These are phyloP conservation scores for Acanthurus tractus DNA, from an alignment of 2,797 vertebrate genomes.

Conservation along the genomic window DNA sequence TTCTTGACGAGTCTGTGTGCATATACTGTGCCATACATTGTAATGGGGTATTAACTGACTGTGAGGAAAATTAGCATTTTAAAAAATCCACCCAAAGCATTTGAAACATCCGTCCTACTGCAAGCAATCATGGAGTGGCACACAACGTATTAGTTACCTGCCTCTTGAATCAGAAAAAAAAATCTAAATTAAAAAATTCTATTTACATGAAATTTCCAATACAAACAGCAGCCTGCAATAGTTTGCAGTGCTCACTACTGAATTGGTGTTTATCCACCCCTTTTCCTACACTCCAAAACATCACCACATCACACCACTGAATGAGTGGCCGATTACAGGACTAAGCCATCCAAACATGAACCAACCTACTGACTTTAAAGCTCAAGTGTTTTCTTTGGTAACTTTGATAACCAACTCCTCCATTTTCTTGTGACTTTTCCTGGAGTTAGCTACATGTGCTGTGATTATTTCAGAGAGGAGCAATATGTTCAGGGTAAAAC, in stretches of 20 bases:
- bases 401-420: not conserved
- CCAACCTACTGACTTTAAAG: conserved; percentile 2
- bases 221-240: conserved; percentile 7
- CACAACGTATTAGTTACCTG: not conserved
- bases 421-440: not conserved
- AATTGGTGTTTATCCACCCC: conserved; percentile 16
- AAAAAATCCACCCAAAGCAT: conserved; percentile 10
- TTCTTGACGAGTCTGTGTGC: not conserved
- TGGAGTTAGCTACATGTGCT: not conserved
- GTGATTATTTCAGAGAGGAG: conserved; percentile 10
- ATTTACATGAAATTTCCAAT: conserved; percentile 4
- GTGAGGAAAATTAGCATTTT: conserved; percentile 1
- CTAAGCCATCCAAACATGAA: conserved; percentile 12
- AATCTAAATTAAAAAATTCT: conserved; percentile 5
- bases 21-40: not conserved
- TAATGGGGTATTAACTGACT: not conserved
- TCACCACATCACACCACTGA: conserved; percentile 26
- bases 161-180: conserved; percentile 4
- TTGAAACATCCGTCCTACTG: conserved; percentile 11
- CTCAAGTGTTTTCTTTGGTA: not conserved
- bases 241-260: not conserved
- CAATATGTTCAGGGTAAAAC: conserved; percentile 14
- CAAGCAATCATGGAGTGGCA: not conserved
- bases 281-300: conserved; percentile 27
- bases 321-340: conserved; percentile 24